Base-by-base conservation (phyloP, 2,888 invertebrate genomes). In the Drosophila borealis region DNA sequence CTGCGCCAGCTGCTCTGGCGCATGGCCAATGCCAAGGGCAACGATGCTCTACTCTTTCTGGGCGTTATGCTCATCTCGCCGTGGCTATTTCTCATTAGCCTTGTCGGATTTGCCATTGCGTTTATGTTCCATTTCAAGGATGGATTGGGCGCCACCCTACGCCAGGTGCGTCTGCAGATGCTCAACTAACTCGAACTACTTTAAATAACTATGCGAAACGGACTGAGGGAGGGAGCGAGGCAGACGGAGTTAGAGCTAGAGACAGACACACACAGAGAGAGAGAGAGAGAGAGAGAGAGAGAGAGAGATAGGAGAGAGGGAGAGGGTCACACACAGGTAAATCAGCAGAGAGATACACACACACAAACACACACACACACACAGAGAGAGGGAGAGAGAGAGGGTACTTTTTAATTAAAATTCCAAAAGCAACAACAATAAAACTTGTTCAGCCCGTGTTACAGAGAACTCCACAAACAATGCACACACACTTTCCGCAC, bases 1-100 rank as follows among this genome's bases (percentile, higher is more conserved):
- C 44, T 75, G 19, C 85, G 91, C 4, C 68, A 81, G 8, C 4
- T 91, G 13, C 72, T 91, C 17, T 91, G 91, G 91, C 80, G 83
- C 56, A 59, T 90, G 70, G 89, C 89, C 36, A 75, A 89, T 62
- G 81, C 82, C 42, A 89, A 89, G 61, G 79, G 79, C 8, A 70
- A 77, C 21, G 90, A 91, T 56, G 46, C 70, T 0, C 0, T 77
- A 0, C 51, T 90, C 29, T 91, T 88, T 8, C 33, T 79, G 10
- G 51, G 76, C 36, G 68, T 90, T 4, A 13, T 83, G 37, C 19
- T 88, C 4, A 33, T 70, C 5, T 56, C 80, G 13, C 90, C 90
- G 0, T 66, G 83, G 69, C 53, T 90, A 0, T 89, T 90, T 11
- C 33, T 76, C 0, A 41, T 90, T 2, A 72, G 90, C 13, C 19